Base-by-base conservation (phyloP, 2,113 vertebrate species). In the Coregonus clupeaformis region DNA sequence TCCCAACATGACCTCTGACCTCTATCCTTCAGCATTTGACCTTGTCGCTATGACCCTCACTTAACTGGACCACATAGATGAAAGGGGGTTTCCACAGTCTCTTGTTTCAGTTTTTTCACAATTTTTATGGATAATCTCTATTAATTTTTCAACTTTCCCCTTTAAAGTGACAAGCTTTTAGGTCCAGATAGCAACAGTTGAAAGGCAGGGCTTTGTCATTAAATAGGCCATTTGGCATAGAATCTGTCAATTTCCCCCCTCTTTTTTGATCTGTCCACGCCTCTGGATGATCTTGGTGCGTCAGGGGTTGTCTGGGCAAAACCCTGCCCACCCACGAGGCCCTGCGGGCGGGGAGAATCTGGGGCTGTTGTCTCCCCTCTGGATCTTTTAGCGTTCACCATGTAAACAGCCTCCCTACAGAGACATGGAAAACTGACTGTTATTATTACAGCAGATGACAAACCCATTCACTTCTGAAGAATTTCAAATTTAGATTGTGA, bases 391-490 rank as follows among this genome's bases (percentile, higher is more conserved):
- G 78, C 68, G 69, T 87, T 85, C 87, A 86, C 82, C 86, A 60
- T 90, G 89, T 90, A 93, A 93, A 92, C 89, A 92, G 80, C 85
- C 89, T 92, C 91, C 85, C 85, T 76, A 80, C 75, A 68, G 73
- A 59, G 20, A 64, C 74, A 76, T 80, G 78, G 81, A 87, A 82
- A 89, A 82, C 76, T 47, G 83, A 82, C 76, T 47, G 83, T 79
- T 84, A 82, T 84, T 81, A 79, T 77, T 82, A 69, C 85, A 82
- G 76, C 77, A 73, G 59, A 85, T 78, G 85, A 86, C 82, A 80
- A 86, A 89, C 79, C 72, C 83, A 80, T 88, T 89, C 83, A 80
- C 81, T 77, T 87, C 81, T 82, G 74, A 87, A 87, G 88, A 89
- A 85, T 81, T 80, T 29, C 82, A 82, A 78, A 84, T 89, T 86